phyloP scores from a whole-genome alignment of 2,797 vertebrate species.

The Etheostoma nigrum region DNA sequence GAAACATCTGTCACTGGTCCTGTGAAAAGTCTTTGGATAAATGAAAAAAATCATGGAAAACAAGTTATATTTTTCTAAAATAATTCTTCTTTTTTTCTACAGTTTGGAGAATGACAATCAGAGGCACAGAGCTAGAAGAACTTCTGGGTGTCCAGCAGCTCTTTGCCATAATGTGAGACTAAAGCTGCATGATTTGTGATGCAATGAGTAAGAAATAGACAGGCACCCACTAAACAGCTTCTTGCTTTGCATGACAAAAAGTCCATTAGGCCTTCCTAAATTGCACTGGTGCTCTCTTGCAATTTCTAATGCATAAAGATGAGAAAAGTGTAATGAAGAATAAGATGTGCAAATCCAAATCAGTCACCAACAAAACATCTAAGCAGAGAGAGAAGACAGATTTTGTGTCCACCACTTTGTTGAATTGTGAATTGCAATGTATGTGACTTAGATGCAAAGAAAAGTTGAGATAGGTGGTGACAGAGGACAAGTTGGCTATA shows the following conservation, averaged over 20 bases:
- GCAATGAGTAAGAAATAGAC: neutral
- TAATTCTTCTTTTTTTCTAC: neutral
- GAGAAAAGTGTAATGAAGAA: slow-evolving; percentile 10
- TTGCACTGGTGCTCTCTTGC: slow-evolving; percentile 21
- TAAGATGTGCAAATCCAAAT: slow-evolving; percentile 2
- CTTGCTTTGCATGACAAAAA: slow-evolving; percentile 27
- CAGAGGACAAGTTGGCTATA: slow-evolving; percentile 1
- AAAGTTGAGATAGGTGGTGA: neutral
- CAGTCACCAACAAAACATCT: slow-evolving; percentile 4
- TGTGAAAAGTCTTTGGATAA: neutral
- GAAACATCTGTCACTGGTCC: neutral
- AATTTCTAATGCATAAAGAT: slow-evolving; percentile 40
- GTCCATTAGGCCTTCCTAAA: slow-evolving; percentile 36
- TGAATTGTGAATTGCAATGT: neutral
- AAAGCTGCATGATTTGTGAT: slow-evolving; percentile 22
- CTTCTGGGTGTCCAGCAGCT: neutral
- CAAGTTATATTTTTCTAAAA: neutral
- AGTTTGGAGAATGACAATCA: neutral
- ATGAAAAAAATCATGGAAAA: neutral
- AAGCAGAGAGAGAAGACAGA: neutral
- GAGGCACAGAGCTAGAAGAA: neutral
- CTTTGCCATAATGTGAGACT: slow-evolving; percentile 22
- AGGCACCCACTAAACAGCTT: slow-evolving; percentile 22
- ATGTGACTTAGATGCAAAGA: neutral
- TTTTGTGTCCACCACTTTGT: neutral